Base-by-base conservation (phyloP, 2,113 vertebrate genomes). In the Coturnix japonica region DNA sequence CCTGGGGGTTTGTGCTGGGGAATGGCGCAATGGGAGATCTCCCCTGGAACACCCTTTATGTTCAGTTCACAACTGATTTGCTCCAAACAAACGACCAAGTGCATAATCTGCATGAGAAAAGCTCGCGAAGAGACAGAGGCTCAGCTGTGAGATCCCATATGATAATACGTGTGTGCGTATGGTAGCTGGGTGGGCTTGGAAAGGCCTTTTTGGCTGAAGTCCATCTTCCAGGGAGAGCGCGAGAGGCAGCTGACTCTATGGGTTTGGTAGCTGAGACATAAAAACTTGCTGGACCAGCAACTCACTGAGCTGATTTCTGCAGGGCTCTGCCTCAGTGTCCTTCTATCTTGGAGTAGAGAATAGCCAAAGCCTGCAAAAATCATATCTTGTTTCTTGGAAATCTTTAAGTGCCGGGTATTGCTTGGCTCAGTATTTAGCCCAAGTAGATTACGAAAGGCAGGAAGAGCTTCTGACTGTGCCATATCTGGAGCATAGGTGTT, bases 401-500 rank as follows among this genome's bases (percentile, higher is more conserved):
- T 51, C 22, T 87, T 54, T 7, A 22, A 1, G 1, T 70, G 51
- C 28, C 21, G 70, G 51, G 69, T 41, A 7, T n/a, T 76, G 13
- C 56, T 82, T 71, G 28, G 71, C 56, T 22, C 43, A 81, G 88
- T 3, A 7, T 60, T 95, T 51, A 81, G 81, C 70, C 61, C 51
- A 26, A 63, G 78, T 35, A 72, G 47, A 82, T 91, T 73, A 92
- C 35, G 61, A 65, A 67, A 81, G 65, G 57, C 94, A 85, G 94
- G 51, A 93, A 77, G 75, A 81, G 80, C 93, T 94, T 83, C 92
- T 87, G 90, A 51, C 44, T 73, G 72, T 82, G 76, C 90, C 70
- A 21, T 88, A 89, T 90, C 88, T 94, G 81, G 35, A 51, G 72
- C 49, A 46, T 69, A 97, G 94, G 88, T 95, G 91, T 91, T 87